These are phyloP conservation scores for Agriotes lineatus DNA, from an alignment of 2,888 invertebrate species.

Conservation along the genomic window DNA sequence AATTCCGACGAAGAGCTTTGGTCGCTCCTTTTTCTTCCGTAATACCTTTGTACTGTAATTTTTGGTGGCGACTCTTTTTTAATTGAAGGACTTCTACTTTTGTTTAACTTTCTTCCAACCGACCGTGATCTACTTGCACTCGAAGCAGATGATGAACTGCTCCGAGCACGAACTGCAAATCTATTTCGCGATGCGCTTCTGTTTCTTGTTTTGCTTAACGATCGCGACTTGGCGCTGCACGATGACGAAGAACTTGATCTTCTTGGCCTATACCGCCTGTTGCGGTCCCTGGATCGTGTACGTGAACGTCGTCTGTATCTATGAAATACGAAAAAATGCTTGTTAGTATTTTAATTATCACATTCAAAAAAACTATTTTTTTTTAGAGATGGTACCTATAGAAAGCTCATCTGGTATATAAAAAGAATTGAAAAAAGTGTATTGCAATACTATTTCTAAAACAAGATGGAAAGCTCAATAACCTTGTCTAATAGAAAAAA, in stretches of 20 bases:
- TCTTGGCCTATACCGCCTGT: constrained; percentile 52
- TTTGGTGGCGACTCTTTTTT: constrained; percentile 58
- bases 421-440: too few species aligned
- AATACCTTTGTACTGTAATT: constrained; percentile 69
- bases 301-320: constrained; percentile 33
- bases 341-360: too few species aligned
- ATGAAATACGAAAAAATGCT: neutral
- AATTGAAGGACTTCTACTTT: constrained; percentile 48
- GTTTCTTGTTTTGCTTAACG: constrained; percentile 22
- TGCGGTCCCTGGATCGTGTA: constrained; percentile 38
- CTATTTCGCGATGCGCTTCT: constrained; percentile 34
- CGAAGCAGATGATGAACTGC: constrained; percentile 52
- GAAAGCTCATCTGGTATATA: too few species aligned
- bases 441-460: too few species aligned
- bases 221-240: constrained; percentile 22
- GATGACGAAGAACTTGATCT: constrained; percentile 37
- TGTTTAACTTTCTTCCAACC: constrained; percentile 42
- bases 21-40: constrained; percentile 70
- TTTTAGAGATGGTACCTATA: too few species aligned
- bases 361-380: too few species aligned
- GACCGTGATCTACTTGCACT: constrained; percentile 55
- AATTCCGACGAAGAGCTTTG: constrained; percentile 69
- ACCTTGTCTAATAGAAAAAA: too few species aligned
- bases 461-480: too few species aligned
- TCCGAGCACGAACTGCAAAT: constrained; percentile 22